phyloP scores from a whole-genome alignment of 2,888 invertebrate species.

The Caenorhabditis sinica region DNA sequence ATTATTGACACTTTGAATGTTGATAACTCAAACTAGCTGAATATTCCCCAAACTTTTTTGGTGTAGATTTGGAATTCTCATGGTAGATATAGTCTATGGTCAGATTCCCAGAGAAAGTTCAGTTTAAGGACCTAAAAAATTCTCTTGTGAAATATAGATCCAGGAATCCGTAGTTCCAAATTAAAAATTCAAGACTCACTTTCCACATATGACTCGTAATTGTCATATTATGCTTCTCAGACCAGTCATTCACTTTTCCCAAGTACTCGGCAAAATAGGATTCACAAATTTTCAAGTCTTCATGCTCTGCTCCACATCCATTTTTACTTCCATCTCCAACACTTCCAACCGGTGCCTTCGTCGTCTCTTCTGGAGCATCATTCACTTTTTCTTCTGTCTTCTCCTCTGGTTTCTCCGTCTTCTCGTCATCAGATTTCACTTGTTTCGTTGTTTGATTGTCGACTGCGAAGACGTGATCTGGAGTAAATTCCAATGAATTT shows the following conservation, averaged over 20 bases:
- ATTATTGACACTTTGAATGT: no score
- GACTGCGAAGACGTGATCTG: constrained; percentile 54
- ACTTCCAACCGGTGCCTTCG: constrained; percentile 1
- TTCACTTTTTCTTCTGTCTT: not conserved
- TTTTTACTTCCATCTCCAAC: constrained; percentile 30
- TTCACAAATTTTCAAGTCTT: constrained; percentile 74
- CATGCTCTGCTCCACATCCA: constrained; percentile 68
- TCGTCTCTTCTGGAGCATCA: constrained; percentile 23
- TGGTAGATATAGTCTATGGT: no score
- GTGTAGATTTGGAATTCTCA: no score
- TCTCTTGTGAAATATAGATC: no score
- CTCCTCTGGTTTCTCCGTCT: constrained; percentile 2
- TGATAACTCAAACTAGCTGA: no score
- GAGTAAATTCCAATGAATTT: constrained; percentile 46
- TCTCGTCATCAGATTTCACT: constrained; percentile 20
- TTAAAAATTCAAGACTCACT: constrained; percentile 37
- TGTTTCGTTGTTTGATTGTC: constrained; percentile 45
- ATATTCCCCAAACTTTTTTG: no score
- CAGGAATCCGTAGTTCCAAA: not conserved
- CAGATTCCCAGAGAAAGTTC: no score
- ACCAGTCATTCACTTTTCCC: constrained; percentile 74
- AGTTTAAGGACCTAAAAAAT: no score
- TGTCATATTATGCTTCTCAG: constrained; percentile 70
- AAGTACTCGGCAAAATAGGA: constrained; percentile 76
- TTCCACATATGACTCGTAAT: constrained; percentile 73